These are phyloP conservation scores for Synergus itoensis DNA, from an alignment of 2,888 invertebrate species.

Conservation along the genomic window DNA sequence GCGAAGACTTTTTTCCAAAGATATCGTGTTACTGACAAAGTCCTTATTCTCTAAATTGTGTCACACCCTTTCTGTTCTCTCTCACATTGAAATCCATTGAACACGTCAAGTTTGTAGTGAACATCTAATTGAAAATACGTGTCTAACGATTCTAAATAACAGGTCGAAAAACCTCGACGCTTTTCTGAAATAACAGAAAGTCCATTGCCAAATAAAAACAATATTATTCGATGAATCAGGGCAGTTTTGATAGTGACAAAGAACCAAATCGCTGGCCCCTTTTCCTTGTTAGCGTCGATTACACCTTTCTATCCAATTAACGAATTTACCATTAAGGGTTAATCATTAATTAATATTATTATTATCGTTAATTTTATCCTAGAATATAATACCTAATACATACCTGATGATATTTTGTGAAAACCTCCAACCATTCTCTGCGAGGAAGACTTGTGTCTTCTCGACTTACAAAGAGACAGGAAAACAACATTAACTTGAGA, in stretches of 20 bases:
- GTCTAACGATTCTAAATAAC: slow-evolving; percentile 19
- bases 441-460: slow-evolving; percentile 48
- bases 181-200: background rate
- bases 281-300: slow-evolving; percentile 47
- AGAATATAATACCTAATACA: slow-evolving; percentile 73
- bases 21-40: slow-evolving; percentile 10
- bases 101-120: slow-evolving; percentile 12
- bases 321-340: slow-evolving; percentile 68
- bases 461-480: slow-evolving; percentile 24
- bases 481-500: slow-evolving; percentile 34
- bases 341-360: slow-evolving; percentile 67
- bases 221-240: slow-evolving; percentile 7
- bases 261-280: slow-evolving; percentile 43
- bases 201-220: background rate
- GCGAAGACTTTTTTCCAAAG: background rate
- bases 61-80: background rate
- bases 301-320: slow-evolving; percentile 63
- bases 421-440: slow-evolving; percentile 58
- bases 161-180: slow-evolving; percentile 8
- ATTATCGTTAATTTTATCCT: slow-evolving; percentile 70
- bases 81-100: slow-evolving; percentile 20
- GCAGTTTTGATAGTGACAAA: slow-evolving; percentile 40
- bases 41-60: slow-evolving; percentile 29
- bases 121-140: slow-evolving; percentile 32
- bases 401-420: slow-evolving; percentile 72